Percentiles rank a stretch among this genome's conserved stretches.
Evolutionary conservation across 2,113 vertebrate genomes (phyloP).

Genomic region (Tapirus terrestris): DNA sequence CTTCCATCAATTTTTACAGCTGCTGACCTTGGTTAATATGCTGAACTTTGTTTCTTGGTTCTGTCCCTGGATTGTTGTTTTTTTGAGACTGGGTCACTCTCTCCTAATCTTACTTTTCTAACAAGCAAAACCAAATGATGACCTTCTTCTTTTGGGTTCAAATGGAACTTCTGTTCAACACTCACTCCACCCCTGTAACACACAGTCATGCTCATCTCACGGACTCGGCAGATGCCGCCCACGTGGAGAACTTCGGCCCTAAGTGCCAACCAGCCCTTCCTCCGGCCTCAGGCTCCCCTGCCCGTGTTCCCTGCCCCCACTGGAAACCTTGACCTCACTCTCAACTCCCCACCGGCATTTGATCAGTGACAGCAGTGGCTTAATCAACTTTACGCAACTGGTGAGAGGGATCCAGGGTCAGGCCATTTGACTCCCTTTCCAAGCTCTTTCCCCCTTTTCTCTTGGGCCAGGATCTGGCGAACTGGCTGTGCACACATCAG

Average conservation of each 20-base stretch:
- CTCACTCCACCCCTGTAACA: accelerated
- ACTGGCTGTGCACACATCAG: neutral
- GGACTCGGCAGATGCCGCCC: neutral
- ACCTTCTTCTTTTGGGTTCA: neutral
- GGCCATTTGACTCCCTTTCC: neutral
- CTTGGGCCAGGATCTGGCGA: neutral
- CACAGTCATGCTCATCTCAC: accelerated
- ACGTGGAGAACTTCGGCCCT: accelerated
- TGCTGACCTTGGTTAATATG: neutral
- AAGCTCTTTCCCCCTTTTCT: neutral
- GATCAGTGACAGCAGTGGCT: neutral
- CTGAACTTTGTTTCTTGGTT: neutral
- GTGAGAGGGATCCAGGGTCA: neutral
- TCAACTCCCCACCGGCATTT: accelerated
- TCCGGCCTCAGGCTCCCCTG: accelerated
- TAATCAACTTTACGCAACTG: neutral
- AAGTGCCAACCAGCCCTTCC: accelerated
- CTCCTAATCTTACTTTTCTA: neutral
- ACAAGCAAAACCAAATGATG: neutral
- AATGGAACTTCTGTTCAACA: neutral
- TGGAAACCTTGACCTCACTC: neutral
- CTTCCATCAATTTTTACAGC: neutral
- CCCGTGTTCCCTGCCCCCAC: neutral
- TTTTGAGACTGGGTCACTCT: neutral
- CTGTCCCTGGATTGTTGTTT: neutral